These are phyloP conservation scores for Phoxinus dragarum DNA, from an alignment of 2,797 vertebrate species.

Conservation along the genomic window DNA sequence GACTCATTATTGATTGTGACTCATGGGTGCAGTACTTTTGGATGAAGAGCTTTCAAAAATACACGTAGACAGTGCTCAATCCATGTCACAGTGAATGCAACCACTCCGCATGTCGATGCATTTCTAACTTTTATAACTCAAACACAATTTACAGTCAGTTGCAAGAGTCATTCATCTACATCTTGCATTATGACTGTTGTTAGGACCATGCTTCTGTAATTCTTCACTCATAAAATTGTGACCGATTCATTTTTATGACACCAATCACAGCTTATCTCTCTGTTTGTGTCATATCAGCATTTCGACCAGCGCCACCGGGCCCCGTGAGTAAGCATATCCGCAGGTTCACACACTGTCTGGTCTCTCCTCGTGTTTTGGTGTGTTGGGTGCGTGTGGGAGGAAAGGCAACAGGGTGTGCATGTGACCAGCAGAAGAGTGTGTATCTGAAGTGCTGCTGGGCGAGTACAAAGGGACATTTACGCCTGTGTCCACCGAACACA, in stretches of 20 bases:
- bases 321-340: slow-evolving; percentile 1
- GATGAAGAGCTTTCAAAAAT: slow-evolving; percentile 42
- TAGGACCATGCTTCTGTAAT: background rate
- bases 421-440: slow-evolving; percentile 28
- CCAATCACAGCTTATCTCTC: background rate
- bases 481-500: slow-evolving; percentile 56
- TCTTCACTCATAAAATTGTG: background rate
- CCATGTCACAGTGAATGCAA: slow-evolving; percentile 15
- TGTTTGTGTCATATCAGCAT: background rate
- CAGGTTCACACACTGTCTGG: slow-evolving; percentile 21
- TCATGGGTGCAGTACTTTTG: slow-evolving; percentile 43
- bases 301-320: background rate
- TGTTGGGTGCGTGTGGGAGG: slow-evolving; percentile 15
- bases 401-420: slow-evolving; percentile 17
- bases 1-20: slow-evolving; percentile 56
- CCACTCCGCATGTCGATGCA: background rate
- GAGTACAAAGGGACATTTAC: slow-evolving; percentile 49
- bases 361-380: slow-evolving; percentile 35
- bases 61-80: slow-evolving; percentile 27
- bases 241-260: background rate
- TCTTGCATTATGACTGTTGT: background rate
- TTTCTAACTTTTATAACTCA: background rate
- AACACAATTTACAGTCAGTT: background rate
- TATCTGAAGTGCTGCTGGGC: background rate
- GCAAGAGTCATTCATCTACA: background rate